A percentile compares a stretch with the other conserved stretches of the same genome.
phyloP scores from a whole-genome alignment of 2,888 invertebrate species.

The Erebia palarica region DNA sequence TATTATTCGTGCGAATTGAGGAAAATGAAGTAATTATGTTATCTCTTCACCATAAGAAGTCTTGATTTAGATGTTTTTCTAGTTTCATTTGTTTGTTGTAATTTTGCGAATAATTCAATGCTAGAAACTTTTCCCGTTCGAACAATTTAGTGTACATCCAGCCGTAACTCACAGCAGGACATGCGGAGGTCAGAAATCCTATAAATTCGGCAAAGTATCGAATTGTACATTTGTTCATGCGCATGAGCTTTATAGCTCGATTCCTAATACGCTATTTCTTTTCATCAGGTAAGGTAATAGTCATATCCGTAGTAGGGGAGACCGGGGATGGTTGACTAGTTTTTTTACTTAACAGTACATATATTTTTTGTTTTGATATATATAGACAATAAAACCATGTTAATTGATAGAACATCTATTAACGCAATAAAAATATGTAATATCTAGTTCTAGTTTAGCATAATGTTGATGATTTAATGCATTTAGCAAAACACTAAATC shows the following conservation, averaged over 20 bases:
- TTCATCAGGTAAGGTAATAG: not conserved
- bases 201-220: not conserved
- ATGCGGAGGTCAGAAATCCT: not conserved
- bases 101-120: not conserved
- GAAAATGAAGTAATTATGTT: not conserved
- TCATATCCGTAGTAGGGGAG: not conserved
- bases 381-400: no score
- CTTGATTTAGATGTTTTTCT: not conserved
- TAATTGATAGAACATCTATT: no score
- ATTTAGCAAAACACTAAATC: no score
- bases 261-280: not conserved
- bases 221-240: not conserved
- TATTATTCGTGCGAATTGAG: not conserved
- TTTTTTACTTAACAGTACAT: no score
- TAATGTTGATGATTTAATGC: no score
- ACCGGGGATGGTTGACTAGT: no score
- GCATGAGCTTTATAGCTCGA: not conserved
- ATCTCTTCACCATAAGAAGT: not conserved
- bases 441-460: no score
- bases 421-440: no score
- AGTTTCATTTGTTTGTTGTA: not conserved
- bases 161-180: not conserved
- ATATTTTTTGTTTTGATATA: no score
- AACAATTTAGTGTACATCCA: not conserved
- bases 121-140: not conserved